These are phyloP conservation scores for Malaclemys terrapin DNA, from an alignment of 2,113 vertebrate species.

Conservation along the genomic window DNA sequence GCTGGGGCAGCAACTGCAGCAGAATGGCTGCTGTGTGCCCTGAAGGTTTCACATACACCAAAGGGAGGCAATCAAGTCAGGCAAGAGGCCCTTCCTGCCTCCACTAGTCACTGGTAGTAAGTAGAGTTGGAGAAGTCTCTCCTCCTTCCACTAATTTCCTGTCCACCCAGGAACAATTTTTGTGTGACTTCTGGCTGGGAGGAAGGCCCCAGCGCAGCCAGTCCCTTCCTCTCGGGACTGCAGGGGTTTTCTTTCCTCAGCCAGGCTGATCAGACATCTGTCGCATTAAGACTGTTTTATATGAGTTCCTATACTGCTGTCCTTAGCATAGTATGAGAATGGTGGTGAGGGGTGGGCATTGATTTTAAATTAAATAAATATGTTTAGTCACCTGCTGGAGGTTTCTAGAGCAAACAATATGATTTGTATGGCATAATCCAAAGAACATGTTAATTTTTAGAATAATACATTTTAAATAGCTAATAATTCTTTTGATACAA, in stretches of 20 bases:
- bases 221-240: neutral
- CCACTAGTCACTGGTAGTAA: neutral
- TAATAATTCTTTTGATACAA: slow-evolving; percentile 2
- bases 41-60: neutral
- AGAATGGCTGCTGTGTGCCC: neutral
- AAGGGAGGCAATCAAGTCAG: neutral
- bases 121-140: neutral
- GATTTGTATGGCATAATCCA: neutral
- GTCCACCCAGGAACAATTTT: neutral
- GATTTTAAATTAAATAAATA: neutral
- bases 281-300: rapidly evolving
- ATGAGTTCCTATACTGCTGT: neutral
- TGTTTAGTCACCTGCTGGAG: neutral
- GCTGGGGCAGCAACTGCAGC: neutral
- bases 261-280: neutral
- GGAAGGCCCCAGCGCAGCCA: neutral
- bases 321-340: rapidly evolving
- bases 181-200: neutral
- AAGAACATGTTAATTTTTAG: slow-evolving; percentile 2
- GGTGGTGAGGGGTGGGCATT: neutral
- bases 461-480: neutral
- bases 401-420: neutral
- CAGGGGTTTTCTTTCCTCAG: neutral
- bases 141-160: neutral
- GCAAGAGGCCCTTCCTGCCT: neutral